Conservation (phyloP, 2,888 invertebrate genomes). For the Tachina lurida region DNA sequence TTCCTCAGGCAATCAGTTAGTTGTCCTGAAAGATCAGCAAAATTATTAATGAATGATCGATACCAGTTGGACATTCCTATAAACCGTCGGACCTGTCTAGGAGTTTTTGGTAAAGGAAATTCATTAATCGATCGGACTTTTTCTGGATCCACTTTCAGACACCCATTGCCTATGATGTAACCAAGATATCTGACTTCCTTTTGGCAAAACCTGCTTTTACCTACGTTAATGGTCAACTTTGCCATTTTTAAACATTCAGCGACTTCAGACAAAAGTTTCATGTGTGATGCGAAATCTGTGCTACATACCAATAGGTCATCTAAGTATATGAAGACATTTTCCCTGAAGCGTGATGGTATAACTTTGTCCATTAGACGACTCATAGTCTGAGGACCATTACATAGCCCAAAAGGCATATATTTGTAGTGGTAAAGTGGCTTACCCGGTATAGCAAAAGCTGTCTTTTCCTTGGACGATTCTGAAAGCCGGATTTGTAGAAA, state of each 20-base stretch:
- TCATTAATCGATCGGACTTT: constrained; percentile 39
- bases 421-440: not conserved
- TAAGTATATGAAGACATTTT: not conserved
- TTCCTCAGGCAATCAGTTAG: constrained; percentile 41
- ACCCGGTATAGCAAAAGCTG: not conserved
- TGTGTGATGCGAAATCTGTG: not conserved
- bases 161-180: constrained; percentile 14
- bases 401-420: not conserved
- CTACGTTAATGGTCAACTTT: constrained; percentile 37
- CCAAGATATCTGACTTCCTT: constrained; percentile 21
- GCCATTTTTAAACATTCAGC: not conserved
- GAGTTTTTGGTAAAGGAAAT: constrained; percentile 31
- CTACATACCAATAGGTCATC: not conserved
- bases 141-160: constrained; percentile 43
- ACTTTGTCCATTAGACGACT: constrained; percentile 2
- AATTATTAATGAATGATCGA: constrained; percentile 43
- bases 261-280: not conserved
- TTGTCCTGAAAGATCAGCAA: constrained; percentile 50
- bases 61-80: constrained; percentile 59
- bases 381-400: not conserved
- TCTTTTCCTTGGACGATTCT: not conserved
- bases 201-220: constrained; percentile 50
- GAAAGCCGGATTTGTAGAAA: not conserved
- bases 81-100: constrained; percentile 30
- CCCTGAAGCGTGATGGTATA: not conserved